A percentile compares a stretch with the other conserved stretches of the same genome.
Evolutionary conservation across 2,113 vertebrate species (phyloP).

Genomic region (Promerops cafer): DNA sequence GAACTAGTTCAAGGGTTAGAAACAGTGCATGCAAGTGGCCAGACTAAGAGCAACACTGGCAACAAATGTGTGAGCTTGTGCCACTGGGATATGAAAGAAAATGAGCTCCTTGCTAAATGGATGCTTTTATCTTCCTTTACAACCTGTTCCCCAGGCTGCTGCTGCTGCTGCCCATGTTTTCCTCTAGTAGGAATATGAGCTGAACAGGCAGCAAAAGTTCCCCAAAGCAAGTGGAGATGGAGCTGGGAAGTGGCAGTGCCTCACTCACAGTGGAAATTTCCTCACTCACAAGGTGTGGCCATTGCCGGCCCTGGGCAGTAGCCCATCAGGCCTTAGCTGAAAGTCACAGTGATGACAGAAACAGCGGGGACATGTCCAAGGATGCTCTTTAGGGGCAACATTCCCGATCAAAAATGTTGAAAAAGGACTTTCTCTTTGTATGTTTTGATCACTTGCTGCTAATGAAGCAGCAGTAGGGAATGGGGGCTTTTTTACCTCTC

Average conservation of each 20-base stretch:
- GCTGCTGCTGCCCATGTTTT: not conserved
- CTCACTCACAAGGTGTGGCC: not conserved
- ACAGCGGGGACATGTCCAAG: not conserved
- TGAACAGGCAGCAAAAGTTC: not conserved
- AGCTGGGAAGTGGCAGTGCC: not conserved
- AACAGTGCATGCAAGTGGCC: not conserved
- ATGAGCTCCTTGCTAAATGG: not conserved
- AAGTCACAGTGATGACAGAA: not conserved
- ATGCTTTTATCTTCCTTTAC: not conserved
- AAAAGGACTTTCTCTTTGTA: not conserved
- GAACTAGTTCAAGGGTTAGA: not conserved
- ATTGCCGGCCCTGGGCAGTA: not conserved
- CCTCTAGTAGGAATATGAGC: not conserved
- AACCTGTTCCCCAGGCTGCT: not conserved
- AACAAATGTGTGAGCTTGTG: not conserved
- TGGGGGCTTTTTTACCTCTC: not conserved
- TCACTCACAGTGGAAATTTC: rapidly evolving
- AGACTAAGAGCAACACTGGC: not conserved
- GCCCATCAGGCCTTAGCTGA: not conserved
- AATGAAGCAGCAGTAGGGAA: not conserved
- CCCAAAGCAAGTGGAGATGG: not conserved
- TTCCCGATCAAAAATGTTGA: not conserved
- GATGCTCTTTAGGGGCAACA: not conserved
- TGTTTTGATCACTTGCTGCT: not conserved
- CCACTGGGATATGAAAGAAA: not conserved